Evolutionary conservation across 2,113 vertebrate species (phyloP).

Genomic region (Anarrhichthys ocellatus): DNA sequence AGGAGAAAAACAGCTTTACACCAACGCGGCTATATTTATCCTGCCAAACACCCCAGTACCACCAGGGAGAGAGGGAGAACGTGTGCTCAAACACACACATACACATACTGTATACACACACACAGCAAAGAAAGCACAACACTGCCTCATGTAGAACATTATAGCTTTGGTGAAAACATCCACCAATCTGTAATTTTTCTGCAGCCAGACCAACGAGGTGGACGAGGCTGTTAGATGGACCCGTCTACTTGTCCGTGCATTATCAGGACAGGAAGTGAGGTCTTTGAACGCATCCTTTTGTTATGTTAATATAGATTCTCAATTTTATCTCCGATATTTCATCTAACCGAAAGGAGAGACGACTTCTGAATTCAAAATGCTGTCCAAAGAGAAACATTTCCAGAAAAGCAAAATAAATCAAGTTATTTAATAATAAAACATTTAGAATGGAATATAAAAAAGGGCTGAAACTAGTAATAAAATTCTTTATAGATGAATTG

Average conservation of each 20-base stretch:
- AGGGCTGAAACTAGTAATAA: not conserved
- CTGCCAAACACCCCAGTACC: constrained; percentile 80
- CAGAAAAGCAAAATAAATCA: not conserved
- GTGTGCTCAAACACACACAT: constrained; percentile 33
- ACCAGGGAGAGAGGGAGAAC: constrained; percentile 71
- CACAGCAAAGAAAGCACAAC: constrained; percentile 58
- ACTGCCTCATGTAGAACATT: constrained; percentile 65
- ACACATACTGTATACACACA: constrained; percentile 42
- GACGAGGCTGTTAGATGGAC: constrained; percentile 45
- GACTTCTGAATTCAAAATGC: not conserved
- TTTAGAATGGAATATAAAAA: not conserved
- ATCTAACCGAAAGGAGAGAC: not conserved
- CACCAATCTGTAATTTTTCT: constrained; percentile 70
- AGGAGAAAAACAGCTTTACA: constrained; percentile 80
- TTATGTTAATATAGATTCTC: not conserved
- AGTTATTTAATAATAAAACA: not conserved
- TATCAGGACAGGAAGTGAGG: constrained; percentile 4
- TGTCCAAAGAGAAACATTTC: not conserved
- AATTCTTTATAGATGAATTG: not conserved
- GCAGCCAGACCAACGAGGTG: constrained; percentile 60
- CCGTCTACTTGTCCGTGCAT: constrained; percentile 8
- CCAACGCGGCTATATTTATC: constrained; percentile 85
- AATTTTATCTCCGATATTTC: not conserved
- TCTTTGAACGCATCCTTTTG: not conserved
- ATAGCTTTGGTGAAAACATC: constrained; percentile 69